phyloP scores from a whole-genome alignment of 2,797 vertebrate species.

The Yasuhikotakia modesta region DNA sequence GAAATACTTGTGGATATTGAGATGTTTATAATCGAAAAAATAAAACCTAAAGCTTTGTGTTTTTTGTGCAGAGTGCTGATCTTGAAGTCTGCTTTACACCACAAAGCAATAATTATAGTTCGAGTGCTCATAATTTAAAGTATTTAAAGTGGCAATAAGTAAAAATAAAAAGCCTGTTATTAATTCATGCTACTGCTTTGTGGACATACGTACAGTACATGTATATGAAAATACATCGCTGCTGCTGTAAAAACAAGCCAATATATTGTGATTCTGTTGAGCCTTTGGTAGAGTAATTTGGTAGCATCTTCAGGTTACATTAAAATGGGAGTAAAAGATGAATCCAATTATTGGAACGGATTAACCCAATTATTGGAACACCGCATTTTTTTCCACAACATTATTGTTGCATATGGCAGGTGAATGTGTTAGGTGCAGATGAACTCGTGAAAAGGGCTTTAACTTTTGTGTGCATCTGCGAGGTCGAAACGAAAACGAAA shows the following conservation, averaged over 20 bases:
- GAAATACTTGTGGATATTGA: constrained; percentile 49
- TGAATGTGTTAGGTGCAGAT: constrained; percentile 23
- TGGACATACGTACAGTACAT: constrained; percentile 58
- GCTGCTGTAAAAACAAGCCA: constrained; percentile 70
- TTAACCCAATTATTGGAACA: constrained; percentile 35
- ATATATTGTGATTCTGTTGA: constrained; percentile 62
- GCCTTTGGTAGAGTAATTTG: constrained; percentile 52
- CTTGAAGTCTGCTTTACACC: constrained; percentile 71
- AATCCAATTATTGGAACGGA: constrained; percentile 33
- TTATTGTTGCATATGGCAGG: constrained; percentile 19
- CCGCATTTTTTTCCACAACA: neutral
- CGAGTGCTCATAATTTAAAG: constrained; percentile 72
- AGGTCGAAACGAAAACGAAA: constrained; percentile 14
- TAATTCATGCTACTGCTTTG: constrained; percentile 65
- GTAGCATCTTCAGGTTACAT: constrained; percentile 28
- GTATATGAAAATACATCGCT: constrained; percentile 55
- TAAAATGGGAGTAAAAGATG: constrained; percentile 2
- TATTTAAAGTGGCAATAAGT: constrained; percentile 76
- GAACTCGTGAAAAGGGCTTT: constrained; percentile 67
- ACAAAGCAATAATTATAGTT: constrained; percentile 76
- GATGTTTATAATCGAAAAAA: constrained; percentile 38
- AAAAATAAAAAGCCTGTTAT: constrained; percentile 65
- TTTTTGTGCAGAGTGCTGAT: constrained; percentile 59
- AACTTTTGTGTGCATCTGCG: constrained; percentile 27
- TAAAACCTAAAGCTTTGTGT: neutral